Base-by-base conservation (phyloP, 2,797 vertebrate species). In the Botia kubotai region DNA sequence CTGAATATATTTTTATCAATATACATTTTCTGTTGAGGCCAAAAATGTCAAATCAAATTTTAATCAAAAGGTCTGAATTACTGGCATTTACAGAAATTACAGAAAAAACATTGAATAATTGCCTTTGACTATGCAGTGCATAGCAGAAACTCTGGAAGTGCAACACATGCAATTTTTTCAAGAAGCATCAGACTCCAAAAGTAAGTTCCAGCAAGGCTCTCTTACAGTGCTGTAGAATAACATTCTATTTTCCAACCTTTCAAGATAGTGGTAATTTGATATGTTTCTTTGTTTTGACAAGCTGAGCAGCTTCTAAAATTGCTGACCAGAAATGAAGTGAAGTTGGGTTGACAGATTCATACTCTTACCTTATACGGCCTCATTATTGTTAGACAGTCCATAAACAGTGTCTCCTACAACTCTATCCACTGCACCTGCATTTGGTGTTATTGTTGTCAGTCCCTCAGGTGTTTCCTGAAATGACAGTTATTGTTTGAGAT, bases 401-500 rank as follows among this genome's bases (percentile, higher is more conserved):
- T 80, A 80, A 80, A 80, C 71, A 73, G 52, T 66, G 60, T 73
- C 70, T 65, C 3, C 62, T 36, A 33, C 33, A 29, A 36, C 6
- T 65, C 62, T 66, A 43, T 73, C 71, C 62, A n/a, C 57, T 1
- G 13, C 60, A 73, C 6, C 62, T 57, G 68, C 57, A 53, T 39
- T 43, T 53, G 68, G n/a, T 52, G 23, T 62, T 66, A 80, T 80
- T 74, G 50, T 80, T 67, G 70, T 36, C 62, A 72, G 62, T 33
- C 71, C 62, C 50, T 73, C 46, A 21, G 60, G 78, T 74, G 60
- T 48, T 80, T 73, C 17, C 21, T 80, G 46, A 73, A 66, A 33
- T 74, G 78, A 74, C 78, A 80, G 70, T 80, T 80, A 80, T 80
- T 80, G 71, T 73, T 67, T 74, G 6, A 80, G 52, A 67, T 80